Base-by-base conservation (phyloP, 2,888 invertebrate species). In the Byasa hedistus region DNA sequence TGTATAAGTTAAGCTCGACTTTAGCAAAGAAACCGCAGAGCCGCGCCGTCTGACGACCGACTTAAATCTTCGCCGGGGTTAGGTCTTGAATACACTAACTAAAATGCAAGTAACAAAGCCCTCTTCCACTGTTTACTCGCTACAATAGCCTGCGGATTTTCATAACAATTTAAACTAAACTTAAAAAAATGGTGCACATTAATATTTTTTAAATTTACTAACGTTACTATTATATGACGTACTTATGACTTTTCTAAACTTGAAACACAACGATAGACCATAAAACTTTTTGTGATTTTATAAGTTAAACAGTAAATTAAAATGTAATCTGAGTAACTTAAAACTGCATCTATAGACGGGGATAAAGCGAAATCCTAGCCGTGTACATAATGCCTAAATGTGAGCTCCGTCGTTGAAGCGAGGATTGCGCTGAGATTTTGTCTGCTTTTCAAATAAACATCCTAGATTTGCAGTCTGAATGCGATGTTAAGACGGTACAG, bases 21-120 rank as follows among this genome's bases (percentile, higher is more conserved):
- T 86, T 85, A 86, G 87, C 78, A 87, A 87, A 87, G 89, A 88
- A 89, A 88, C 86, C 88, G 76, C 88, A 86, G 79, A 82, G 83
- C 83, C 83, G 79, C 80, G 77, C 80, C 74, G 84, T 85, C 86
- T 88, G 86, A 87, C 81, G 85, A 84, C 84, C 79, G 80, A 80
- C 81, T 88, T 87, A 87, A 87, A 87, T 87, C 86, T 84, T 78
- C 74, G 75, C 68, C 61, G 64, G 62, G 61, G 64, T 68, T 63
- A 69, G 64, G 64, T 64, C 64, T 57, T 68, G 67, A 68, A 68
- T 68, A 68, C 67, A 68, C 64, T 68, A 64, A 61, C 67, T 64
- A 61, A 39, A 68, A 68, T 68, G 67, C 51, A 54, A 52, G 51
- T 52, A 68, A 68, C 67, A 68, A 68, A 61, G 67, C 67, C 63